These are phyloP conservation scores for Cossypha niveicapilla DNA, from an alignment of 2,797 vertebrate species.

Conservation along the genomic window DNA sequence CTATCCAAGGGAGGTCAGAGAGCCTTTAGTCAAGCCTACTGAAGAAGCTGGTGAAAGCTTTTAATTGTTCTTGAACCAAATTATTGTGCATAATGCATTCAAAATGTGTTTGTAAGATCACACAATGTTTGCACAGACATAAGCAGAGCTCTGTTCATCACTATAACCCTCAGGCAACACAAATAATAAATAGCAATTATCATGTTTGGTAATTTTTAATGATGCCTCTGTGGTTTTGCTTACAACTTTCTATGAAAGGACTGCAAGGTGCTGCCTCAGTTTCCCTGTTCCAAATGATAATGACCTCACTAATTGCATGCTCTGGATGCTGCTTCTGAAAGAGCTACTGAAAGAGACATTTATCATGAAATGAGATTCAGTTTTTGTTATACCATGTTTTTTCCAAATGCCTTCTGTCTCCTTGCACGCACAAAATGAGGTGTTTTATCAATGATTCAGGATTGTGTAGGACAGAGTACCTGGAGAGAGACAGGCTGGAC, in stretches of 20 bases:
- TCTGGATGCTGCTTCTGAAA: background rate
- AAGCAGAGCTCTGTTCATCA: background rate
- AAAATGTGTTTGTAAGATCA: background rate
- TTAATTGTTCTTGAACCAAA: background rate
- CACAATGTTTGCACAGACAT: background rate
- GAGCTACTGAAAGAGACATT: background rate
- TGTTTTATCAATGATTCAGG: background rate
- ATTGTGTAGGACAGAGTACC: background rate
- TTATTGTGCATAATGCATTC: background rate
- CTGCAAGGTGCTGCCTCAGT: background rate
- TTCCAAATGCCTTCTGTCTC: background rate
- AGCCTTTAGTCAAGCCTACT: background rate
- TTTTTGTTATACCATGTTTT: background rate
- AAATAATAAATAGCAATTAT: background rate
- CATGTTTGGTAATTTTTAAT: background rate
- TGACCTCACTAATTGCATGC: background rate
- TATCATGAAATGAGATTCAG: background rate
- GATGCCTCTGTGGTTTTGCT: background rate
- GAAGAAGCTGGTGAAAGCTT: background rate
- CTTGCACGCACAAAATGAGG: background rate
- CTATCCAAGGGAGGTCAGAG: background rate
- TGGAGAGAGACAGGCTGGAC: background rate
- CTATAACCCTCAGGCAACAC: background rate
- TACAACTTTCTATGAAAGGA: background rate
- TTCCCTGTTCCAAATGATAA: background rate